Base-by-base conservation (phyloP, 2,797 vertebrate species). In the Microctenopoma stevenorrisi region DNA sequence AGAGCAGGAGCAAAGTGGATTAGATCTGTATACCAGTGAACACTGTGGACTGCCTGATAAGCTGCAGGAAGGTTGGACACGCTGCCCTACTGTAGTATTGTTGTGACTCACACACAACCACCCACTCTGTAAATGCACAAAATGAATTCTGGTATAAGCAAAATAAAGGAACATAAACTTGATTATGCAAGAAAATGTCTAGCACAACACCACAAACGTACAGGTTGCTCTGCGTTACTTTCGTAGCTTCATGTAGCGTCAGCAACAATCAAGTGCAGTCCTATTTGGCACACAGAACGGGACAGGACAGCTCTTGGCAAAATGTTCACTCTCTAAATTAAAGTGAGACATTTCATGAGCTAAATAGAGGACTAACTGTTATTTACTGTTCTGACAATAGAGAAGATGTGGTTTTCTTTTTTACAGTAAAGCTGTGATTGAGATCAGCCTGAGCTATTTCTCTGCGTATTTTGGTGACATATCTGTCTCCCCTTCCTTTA, bases 1-100 rank as follows among this genome's bases (percentile, higher is more conserved):
- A 76, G 30, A 69, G 72, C 78, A 86, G 74, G 30, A 69, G 72
- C 78, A 86, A 86, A 91, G 78, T 89, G 81, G 84, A 91, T 91
- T 90, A 92, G 76, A 82, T 81, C 22, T 83, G 74, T 74, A 86
- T 65, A 76, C 78, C 74, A 63, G 81, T 15, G 64, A 74, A 81
- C 72, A 30, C 70, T 57, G 72, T 60, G 62, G 73, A 68, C 85
- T 9, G 74, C 68, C 85, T 9, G 78, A 78, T 86, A 85, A 91
- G 74, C 85, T 82, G 77, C 82, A 77, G 68, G 56, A 68, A 77
- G 73, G 73, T 62, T 86, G 81, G 66, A 83, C 76, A 78, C 14
- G 68, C 65, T 66, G 72, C 58, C 61, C 80, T 78, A 61, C 74
- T 76, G 81, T 78, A 78, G 75, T 60, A 65, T 48, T 62, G 72